Evolutionary conservation across 1,140 invertebrate species (phyloP).

Genomic region (Triops cancriformis): DNA sequence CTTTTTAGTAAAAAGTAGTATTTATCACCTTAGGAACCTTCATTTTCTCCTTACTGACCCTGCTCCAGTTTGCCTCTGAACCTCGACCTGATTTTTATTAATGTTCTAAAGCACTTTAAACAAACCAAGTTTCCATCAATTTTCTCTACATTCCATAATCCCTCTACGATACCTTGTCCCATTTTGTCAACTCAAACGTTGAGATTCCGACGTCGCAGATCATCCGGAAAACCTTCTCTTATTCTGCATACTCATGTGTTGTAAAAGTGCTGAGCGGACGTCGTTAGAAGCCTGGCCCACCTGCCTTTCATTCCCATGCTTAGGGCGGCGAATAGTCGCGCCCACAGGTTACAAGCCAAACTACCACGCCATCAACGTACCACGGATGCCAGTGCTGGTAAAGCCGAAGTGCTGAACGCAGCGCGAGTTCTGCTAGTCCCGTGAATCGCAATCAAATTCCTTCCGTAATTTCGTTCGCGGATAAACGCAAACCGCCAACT

Average conservation of each 20-base stretch:
- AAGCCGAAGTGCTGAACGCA: neutral
- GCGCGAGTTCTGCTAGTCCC: neutral
- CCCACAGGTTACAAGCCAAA: slow-evolving; percentile 8
- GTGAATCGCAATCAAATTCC: neutral
- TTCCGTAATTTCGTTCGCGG: neutral
- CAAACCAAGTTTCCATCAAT: neutral
- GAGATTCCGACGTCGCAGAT: no score
- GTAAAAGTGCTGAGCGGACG: neutral
- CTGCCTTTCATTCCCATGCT: neutral
- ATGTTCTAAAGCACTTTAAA: neutral
- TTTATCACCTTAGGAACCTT: no score
- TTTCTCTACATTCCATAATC: neutral
- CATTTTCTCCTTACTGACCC: neutral
- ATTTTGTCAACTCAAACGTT: no score
- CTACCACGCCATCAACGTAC: neutral
- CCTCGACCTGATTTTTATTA: neutral
- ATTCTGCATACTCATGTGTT: neutral
- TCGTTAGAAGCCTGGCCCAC: neutral
- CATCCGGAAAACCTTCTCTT: neutral
- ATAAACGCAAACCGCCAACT: neutral
- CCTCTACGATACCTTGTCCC: no score
- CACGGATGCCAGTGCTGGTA: neutral
- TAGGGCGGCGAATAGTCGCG: neutral
- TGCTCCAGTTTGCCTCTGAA: neutral
- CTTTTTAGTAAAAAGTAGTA: neutral